A percentile compares a stretch with the other conserved stretches of the same genome.
These are phyloP conservation scores for Sphaeridia pumilis DNA, from an alignment of 2,888 invertebrate species.

Conservation along the genomic window DNA sequence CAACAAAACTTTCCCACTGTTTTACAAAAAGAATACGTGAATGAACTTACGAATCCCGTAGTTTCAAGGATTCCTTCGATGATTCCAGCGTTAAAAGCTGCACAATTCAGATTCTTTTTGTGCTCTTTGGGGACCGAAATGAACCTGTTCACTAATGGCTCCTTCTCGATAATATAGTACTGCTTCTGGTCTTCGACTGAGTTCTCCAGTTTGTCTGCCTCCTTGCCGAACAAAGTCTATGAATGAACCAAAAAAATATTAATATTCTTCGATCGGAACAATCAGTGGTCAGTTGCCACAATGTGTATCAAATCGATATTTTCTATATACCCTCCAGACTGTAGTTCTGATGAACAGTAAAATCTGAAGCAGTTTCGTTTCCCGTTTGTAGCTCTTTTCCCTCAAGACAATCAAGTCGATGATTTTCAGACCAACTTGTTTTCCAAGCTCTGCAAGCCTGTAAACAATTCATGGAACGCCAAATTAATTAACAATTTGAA, in stretches of 20 bases:
- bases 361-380: slow-evolving; percentile 88
- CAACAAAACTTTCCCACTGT: not conserved
- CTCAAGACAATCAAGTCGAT: slow-evolving; percentile 88
- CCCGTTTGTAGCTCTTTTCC: slow-evolving; percentile 85
- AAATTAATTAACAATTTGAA: not conserved
- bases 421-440: slow-evolving; percentile 85
- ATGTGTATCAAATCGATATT: too few species aligned
- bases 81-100: slow-evolving; percentile 96
- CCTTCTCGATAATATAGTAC: slow-evolving; percentile 97
- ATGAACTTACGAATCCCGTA: slow-evolving; percentile 81
- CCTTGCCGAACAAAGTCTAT: slow-evolving; percentile 86
- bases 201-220: slow-evolving; percentile 96
- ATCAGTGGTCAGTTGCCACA: too few species aligned
- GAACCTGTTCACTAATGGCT: slow-evolving; percentile 89
- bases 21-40: not conserved
- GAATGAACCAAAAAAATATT: too few species aligned
- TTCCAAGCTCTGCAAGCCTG: slow-evolving; percentile 86
- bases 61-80: slow-evolving; percentile 89
- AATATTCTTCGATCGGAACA: too few species aligned
- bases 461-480: slow-evolving; percentile 23
- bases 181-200: slow-evolving; percentile 97
- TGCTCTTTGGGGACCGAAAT: slow-evolving; percentile 92
- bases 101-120: slow-evolving; percentile 93
- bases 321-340: slow-evolving; percentile 71
- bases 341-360: slow-evolving; percentile 89